Conservation (phyloP, 2,888 invertebrate genomes). For the Aplocera efformata region DNA sequence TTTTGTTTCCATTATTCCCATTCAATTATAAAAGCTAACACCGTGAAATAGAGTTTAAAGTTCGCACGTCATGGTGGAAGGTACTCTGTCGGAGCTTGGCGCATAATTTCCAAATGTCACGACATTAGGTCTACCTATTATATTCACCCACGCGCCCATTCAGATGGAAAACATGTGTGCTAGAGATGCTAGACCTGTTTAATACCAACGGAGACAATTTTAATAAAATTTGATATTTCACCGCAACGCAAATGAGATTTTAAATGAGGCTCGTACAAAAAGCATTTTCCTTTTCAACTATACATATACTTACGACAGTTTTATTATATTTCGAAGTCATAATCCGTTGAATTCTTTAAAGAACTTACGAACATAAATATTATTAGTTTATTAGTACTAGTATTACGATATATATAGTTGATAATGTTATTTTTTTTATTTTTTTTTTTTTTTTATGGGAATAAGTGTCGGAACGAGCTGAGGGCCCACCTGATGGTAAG, state of each 20-base stretch:
- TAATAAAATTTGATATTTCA: conserved; percentile 13
- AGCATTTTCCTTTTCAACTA: not conserved
- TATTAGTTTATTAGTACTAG: too few relatives aligned
- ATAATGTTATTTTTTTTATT: too few relatives aligned
- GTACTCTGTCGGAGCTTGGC: conserved; percentile 24
- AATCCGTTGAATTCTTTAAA: too few relatives aligned
- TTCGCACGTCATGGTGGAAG: conserved; percentile 7
- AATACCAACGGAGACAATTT: conserved; percentile 10
- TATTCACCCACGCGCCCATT: conserved; percentile 64
- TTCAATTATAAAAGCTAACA: conserved; percentile 11
- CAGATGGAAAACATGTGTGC: conserved; percentile 45
- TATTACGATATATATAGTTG: too few relatives aligned
- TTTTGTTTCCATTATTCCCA: conserved; percentile 4
- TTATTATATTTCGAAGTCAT: too few relatives aligned
- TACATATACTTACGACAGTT: not conserved
- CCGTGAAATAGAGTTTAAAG: conserved; percentile 5
- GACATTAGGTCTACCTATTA: conserved; percentile 53
- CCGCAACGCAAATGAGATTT: conserved; percentile 13
- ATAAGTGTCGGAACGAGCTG: too few relatives aligned
- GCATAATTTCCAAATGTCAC: conserved; percentile 65
- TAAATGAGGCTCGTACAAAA: conserved; percentile 6
- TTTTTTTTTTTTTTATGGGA: too few relatives aligned
- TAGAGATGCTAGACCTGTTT: conserved; percentile 13
- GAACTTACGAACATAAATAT: too few relatives aligned
- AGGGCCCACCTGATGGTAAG: too few relatives aligned